Percentiles rank a stretch among this genome's conserved stretches.
These are phyloP conservation scores for Sylvia borin DNA, from an alignment of 2,797 vertebrate genomes.

Conservation along the genomic window DNA sequence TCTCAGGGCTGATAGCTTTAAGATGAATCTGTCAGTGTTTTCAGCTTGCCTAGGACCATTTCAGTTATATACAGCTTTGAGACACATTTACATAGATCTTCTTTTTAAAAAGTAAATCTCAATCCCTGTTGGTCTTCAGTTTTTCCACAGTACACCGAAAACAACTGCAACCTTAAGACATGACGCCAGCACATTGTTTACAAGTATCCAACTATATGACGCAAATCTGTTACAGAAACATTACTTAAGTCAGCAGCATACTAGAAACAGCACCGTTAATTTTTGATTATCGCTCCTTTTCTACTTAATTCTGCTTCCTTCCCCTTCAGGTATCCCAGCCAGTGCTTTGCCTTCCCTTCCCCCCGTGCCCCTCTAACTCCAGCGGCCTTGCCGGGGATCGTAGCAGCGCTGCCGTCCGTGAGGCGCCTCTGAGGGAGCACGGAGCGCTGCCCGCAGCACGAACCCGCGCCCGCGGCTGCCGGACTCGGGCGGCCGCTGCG, in stretches of 20 bases:
- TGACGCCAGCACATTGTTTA: not conserved
- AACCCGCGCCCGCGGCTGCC: not conserved
- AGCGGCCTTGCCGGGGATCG: fast-evolving
- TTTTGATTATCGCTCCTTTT: not conserved
- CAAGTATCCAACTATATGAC: not conserved
- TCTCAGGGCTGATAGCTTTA: not conserved
- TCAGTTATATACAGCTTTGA: not conserved
- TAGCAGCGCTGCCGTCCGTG: fast-evolving
- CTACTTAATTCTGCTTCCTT: not conserved
- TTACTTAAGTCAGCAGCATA: no score
- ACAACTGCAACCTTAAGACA: not conserved
- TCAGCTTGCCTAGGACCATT: not conserved
- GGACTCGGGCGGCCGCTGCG: not conserved
- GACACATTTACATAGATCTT: not conserved
- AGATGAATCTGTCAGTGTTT: not conserved
- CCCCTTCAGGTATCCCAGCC: fast-evolving
- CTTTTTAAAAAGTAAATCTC: not conserved
- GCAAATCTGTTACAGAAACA: not conserved
- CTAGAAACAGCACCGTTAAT: not conserved
- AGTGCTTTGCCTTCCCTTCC: fast-evolving
- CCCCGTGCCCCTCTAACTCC: fast-evolving
- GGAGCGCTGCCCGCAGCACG: fast-evolving
- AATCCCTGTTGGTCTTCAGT: not conserved
- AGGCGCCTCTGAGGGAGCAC: fast-evolving
- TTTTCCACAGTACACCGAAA: not conserved